These are phyloP conservation scores for Coendou prehensilis DNA, from an alignment of 2,797 vertebrate species.

Conservation along the genomic window DNA sequence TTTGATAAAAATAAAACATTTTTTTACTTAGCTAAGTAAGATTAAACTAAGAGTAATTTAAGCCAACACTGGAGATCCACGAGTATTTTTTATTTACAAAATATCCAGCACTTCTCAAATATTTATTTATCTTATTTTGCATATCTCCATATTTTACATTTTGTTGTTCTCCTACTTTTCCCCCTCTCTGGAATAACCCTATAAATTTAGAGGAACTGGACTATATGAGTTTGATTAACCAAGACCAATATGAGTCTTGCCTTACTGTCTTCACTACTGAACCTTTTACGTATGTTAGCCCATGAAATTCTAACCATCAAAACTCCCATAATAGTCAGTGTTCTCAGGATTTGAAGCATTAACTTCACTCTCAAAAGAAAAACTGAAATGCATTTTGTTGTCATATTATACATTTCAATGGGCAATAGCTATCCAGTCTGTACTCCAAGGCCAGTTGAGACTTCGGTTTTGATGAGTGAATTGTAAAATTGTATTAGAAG, in stretches of 20 bases:
- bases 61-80: not conserved
- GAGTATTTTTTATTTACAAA: not conserved
- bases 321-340: not conserved
- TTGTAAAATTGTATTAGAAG: not conserved
- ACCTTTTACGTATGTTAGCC: not conserved
- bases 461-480: too few relatives aligned
- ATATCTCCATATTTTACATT: not conserved
- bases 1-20: not conserved
- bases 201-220: not conserved
- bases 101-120: not conserved
- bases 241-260: not conserved
- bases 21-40: not conserved
- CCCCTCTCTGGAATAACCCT: not conserved
- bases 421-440: not conserved
- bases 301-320: rapidly evolving
- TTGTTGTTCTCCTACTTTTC: not conserved
- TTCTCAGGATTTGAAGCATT: not conserved
- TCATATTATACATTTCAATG: not conserved
- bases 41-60: not conserved
- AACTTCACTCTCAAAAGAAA: not conserved
- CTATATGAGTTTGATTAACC: not conserved
- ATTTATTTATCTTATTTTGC: not conserved
- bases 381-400: not conserved
- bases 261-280: not conserved
- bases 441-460: not conserved